Evolutionary conservation across 2,113 vertebrate genomes (phyloP).

Genomic region (Ciconia maguari): DNA sequence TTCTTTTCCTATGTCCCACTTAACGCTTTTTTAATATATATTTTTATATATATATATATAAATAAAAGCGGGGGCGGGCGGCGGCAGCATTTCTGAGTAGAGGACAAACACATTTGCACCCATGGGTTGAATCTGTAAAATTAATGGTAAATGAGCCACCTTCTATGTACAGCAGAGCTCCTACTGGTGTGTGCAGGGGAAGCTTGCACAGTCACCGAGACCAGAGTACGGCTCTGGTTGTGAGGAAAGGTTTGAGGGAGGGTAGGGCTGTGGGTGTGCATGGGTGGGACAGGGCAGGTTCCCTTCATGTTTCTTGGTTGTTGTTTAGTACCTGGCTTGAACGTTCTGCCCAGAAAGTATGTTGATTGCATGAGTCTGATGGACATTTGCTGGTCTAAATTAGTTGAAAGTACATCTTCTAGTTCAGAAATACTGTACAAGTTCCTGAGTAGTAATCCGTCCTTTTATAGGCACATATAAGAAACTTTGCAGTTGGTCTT

Average conservation of each 20-base stretch:
- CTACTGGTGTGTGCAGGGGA: accelerated
- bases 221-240: neutral
- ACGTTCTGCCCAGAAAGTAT: neutral
- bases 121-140: neutral
- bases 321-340: neutral
- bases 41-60: neutral
- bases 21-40: neutral
- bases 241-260: neutral
- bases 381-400: neutral
- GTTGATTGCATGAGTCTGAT: neutral
- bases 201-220: accelerated
- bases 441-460: neutral
- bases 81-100: neutral
- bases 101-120: neutral
- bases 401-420: neutral
- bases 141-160: neutral
- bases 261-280: neutral
- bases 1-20: neutral
- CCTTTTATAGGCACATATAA: neutral
- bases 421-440: neutral
- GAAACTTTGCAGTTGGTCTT: neutral
- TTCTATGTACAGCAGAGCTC: neutral
- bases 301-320: neutral
- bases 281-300: neutral
- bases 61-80: accelerated